Conservation (phyloP, 2,888 invertebrate genomes). For the Macaria notata region DNA sequence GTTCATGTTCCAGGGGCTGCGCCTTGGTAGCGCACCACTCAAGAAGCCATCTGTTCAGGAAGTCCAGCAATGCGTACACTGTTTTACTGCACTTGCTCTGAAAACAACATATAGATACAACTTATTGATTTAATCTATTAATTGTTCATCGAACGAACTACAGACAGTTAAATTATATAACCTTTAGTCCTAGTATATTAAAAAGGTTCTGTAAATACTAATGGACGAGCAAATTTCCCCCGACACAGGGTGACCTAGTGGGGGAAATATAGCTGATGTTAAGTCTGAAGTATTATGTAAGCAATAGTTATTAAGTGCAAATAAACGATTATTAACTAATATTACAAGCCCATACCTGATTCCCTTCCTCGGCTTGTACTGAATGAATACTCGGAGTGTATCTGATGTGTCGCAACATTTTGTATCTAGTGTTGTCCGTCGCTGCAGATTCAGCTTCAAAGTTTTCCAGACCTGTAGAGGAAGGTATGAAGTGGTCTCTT, state of each 20-base stretch:
- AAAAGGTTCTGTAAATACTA: too few relatives aligned
- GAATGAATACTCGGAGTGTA: constrained; percentile 69
- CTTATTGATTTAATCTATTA: too few relatives aligned
- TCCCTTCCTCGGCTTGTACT: constrained; percentile 70
- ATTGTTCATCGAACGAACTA: too few relatives aligned
- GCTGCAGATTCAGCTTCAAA: constrained; percentile 50
- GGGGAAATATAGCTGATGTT: too few relatives aligned
- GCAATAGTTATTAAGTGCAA: too few relatives aligned
- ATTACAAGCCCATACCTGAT: constrained; percentile 54
- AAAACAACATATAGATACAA: constrained; percentile 30
- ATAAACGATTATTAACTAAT: too few relatives aligned
- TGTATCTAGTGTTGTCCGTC: constrained; percentile 57
- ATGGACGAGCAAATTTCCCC: too few relatives aligned
- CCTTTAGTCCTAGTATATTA: too few relatives aligned
- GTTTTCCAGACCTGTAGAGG: constrained; percentile 55
- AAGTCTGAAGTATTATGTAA: too few relatives aligned
- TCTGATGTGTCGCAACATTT: constrained; percentile 66
- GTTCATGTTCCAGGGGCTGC: constrained; percentile 65
- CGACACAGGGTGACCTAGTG: too few relatives aligned
- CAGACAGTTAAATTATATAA: too few relatives aligned
- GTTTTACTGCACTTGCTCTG: constrained; percentile 85
- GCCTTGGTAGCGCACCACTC: constrained; percentile 81
- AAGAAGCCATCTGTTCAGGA: constrained; percentile 88
- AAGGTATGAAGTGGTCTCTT: neutral
- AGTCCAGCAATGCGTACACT: constrained; percentile 88